Base-by-base conservation (phyloP, 2,797 vertebrate species). In the Enteromius paludinosus region DNA sequence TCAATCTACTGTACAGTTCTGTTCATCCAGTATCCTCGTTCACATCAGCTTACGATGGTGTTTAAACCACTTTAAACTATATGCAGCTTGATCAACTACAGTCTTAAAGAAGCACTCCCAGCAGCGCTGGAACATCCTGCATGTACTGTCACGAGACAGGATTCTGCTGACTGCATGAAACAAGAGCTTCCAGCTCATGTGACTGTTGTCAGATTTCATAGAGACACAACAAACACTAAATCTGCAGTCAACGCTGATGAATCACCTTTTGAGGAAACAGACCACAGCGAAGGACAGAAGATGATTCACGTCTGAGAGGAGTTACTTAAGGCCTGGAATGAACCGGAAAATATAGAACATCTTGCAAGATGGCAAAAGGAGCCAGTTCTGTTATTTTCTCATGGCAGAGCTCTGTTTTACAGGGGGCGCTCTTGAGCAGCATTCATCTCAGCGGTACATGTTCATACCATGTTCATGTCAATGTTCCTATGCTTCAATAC, bases 391-490 rank as follows among this genome's bases (percentile, higher is more conserved):
- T 43, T 41, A 10, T 12, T 33, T 15, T 0, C 3, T 54, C 25
- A 33, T 64, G 61, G 52, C 25, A 43, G 28, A 61, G 35, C 15
- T 41, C 25, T 79, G 54, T 17, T 38, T 83, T 78, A 69, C 56
- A 86, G 87, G 81, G 14, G 75, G 86, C 3, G 64, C 75, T 86
- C 41, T 83, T 86, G 84, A 80, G 84, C 84, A 77, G 49, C 68
- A 71, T 43, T 38, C 9, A n/a, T n/a, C 54, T 45, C 52, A 56
- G 52, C 52, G 9, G 18, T 9, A n/a, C 61, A 77, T 64, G 38
- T 18, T 23, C 45, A 30, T 49, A 15, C 43, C 5, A 59, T 11
- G n/a, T 25, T 15, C 23, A 0, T 15, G 25, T 73, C 28, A 4
- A 54, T 33, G 25, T n/a, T 52, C 28, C 28, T 20, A 30, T 30